Base-by-base conservation (phyloP, 2,888 invertebrate genomes). In the Drosophila sordidula region DNA sequence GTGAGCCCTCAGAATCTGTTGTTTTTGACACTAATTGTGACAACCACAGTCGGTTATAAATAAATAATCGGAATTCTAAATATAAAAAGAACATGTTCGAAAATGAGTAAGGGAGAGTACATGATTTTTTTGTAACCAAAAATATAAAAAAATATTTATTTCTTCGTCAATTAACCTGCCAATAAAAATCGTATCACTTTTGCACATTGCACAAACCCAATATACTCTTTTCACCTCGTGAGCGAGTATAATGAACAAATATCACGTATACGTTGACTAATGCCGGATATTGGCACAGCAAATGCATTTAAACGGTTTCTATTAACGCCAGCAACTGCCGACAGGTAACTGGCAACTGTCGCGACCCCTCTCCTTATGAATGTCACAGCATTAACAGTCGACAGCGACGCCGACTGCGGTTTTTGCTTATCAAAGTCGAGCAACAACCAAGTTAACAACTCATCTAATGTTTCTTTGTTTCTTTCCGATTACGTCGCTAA, bases 181-280 rank as follows among this genome's bases (percentile, higher is more conserved):
- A 22, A 22, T 22, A 22, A 22, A 22, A 22, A 22, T 22, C 22
- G 2, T 22, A 2, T 3, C 22, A 22, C 22, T 22, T 22, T 22
- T n/a, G n/a, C n/a, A n/a, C 22, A 22, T 4, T 22, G 22, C 3
- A 22, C 3, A 0, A 22, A 22, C 22, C 22, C 9, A 29, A 29
- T 29, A 29, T 29, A 3, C 29, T 29, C 3, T 9, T 3, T 29
- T 9, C 3, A 29, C 29, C 2, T 29, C 29, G 29, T 29, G 29
- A 29, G 8, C 29, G 9, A 29, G 29, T 29, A 8, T 29, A 34
- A 34, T 34, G 42, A 57, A 12, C 32, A 54, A 54, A 77, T 58
- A 77, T 68, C 71, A 71, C 71, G 75, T 68, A 78, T 75, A 65
- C 61, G 70, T 59, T 62, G 46, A 64, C 57, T 55, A 75, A 78